These are phyloP conservation scores for Hofmannophila pseudospretella DNA, from an alignment of 2,888 invertebrate species.

Conservation along the genomic window DNA sequence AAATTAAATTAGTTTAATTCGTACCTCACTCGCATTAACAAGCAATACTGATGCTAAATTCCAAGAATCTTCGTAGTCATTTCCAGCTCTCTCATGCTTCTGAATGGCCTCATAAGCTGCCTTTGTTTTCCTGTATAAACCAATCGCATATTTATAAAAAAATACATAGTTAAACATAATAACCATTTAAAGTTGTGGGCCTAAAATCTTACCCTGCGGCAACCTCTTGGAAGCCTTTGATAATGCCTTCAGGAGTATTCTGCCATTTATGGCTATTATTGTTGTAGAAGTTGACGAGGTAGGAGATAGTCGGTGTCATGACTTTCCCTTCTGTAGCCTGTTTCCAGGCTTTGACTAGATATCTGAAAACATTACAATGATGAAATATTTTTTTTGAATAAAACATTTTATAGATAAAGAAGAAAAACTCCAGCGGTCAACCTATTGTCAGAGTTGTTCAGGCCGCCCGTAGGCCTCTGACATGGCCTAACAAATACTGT, in stretches of 20 bases:
- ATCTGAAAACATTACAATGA: conserved; percentile 55
- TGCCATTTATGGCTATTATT: conserved; percentile 38
- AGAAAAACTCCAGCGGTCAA: no score
- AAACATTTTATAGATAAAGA: no score
- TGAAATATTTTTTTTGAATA: no score
- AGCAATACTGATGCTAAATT: conserved; percentile 90
- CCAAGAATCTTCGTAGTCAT: conserved; percentile 88
- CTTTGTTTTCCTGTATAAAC: conserved; percentile 35
- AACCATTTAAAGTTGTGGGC: background rate
- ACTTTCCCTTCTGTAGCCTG: conserved; percentile 78
- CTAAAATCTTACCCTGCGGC: conserved; percentile 76
- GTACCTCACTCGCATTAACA: conserved; percentile 89
- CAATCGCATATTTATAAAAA: background rate
- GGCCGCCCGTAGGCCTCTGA: no score
- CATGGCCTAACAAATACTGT: no score
- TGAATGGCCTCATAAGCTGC: conserved; percentile 52
- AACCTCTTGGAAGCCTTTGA: conserved; percentile 78
- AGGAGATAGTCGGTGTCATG: conserved; percentile 83
- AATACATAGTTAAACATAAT: no score
- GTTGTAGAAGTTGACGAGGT: conserved; percentile 64
- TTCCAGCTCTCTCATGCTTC: conserved; percentile 79
- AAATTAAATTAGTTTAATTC: no score
- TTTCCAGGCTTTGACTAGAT: conserved; percentile 87
- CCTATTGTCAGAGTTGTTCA: no score
- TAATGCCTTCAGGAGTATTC: conserved; percentile 71